A percentile compares a stretch with the other conserved stretches of the same genome.
phyloP scores from a whole-genome alignment of 37 sponge, comb jelly and placozoan species.

The Chondrilla cf. caribensis region DNA sequence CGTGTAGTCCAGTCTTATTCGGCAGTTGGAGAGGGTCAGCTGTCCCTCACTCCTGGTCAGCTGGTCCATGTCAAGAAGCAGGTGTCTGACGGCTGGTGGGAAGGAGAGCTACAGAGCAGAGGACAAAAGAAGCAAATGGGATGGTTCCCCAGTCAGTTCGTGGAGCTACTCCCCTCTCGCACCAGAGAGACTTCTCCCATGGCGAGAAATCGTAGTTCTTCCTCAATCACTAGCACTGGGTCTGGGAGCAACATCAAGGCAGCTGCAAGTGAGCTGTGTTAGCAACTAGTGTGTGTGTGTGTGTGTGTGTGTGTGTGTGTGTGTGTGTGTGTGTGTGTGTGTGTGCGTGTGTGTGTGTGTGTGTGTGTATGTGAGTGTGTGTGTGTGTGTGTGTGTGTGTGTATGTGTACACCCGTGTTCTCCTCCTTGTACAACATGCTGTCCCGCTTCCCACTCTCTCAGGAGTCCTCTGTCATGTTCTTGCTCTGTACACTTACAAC shows the following conservation, averaged over 20 bases:
- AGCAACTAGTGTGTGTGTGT: not conserved
- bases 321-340: too few relatives aligned
- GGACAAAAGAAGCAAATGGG: slow-evolving; percentile 62
- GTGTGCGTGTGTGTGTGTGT: too few relatives aligned
- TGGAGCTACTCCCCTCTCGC: slow-evolving; percentile 48
- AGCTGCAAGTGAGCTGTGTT: not conserved
- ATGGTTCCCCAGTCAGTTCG: slow-evolving; percentile 76
- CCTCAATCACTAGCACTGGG: not conserved
- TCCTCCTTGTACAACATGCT: too few relatives aligned
- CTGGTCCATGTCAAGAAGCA: slow-evolving; percentile 61
- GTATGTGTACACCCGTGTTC: too few relatives aligned
- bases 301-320: too few relatives aligned
- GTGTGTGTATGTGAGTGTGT: too few relatives aligned
- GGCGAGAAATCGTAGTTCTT: not conserved
- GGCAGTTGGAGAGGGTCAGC: slow-evolving; percentile 38
- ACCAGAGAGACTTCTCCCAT: not conserved
- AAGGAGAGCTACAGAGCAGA: slow-evolving; percentile 75
- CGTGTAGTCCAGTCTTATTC: slow-evolving; percentile 38
- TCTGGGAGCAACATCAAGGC: not conserved
- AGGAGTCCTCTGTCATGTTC: slow-evolving; percentile 33
- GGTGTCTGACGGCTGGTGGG: slow-evolving; percentile 78
- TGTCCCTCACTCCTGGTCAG: slow-evolving; percentile 54
- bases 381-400: too few relatives aligned
- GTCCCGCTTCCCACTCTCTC: too few relatives aligned
- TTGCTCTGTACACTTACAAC: slow-evolving; percentile 75